Base-by-base conservation (phyloP, 2,888 invertebrate species). In the Cataglyphis livida region DNA sequence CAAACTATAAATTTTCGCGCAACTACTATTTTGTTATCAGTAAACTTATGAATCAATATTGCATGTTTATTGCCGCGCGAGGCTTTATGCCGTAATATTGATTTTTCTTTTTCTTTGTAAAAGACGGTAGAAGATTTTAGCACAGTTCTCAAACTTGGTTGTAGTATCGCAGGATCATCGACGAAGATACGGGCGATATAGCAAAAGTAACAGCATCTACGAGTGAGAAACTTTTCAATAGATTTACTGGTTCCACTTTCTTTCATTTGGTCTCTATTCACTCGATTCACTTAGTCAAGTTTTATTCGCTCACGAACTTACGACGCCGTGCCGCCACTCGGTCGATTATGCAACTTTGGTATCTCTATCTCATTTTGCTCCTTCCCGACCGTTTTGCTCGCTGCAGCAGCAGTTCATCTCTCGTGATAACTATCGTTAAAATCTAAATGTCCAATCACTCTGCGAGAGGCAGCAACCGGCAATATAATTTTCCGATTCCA, bases 221-320 rank as follows among this genome's bases (percentile, higher is more conserved):
- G 82, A 89, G 86, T 89, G 90, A 88, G 86, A 92, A 92, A 92
- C 84, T 92, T 92, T 92, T 89, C 91, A 91, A 88, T 90, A 89
- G 89, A 91, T 91, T 91, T 91, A 90, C 91, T 87, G 91, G 90
- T 90, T 87, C 89, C 83, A 85, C 90, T 90, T 89, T 91, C 90
- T 89, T 91, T 89, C 88, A 82, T 91, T 91, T 88, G 85, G 84
- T 87, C 87, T 85, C 89, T 86, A 92, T 91, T 92, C 92, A 86
- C 87, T 89, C 89, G 89, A 91, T 91, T 92, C 92, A 91, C 92
- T 92, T 91, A 92, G 89, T 86, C 87, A 90, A 92, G 90, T 92
- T 92, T 92, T 91, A 92, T 91, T 92, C 90, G 87, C 81, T 89
- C 82, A 85, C 86, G 86, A 89, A 90, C 89, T 92, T 90, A 86